Evolutionary conservation across 1,140 invertebrate species (phyloP).

Genomic region (Macrobrachium rosenbergii): DNA sequence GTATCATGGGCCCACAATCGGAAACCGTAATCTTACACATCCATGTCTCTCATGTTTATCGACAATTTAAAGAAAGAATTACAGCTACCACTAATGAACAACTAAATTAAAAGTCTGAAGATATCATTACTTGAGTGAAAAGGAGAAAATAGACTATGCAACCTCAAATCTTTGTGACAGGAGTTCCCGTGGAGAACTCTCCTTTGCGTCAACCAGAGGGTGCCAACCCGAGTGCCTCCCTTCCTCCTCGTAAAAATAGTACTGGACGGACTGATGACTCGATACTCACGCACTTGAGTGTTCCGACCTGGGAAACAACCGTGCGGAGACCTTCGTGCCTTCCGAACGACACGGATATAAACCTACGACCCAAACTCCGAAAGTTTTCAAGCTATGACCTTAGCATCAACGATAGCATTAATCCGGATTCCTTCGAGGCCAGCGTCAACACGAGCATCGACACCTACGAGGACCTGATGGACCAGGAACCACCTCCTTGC

Average conservation of each 20-base stretch:
- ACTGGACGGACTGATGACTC: not conserved
- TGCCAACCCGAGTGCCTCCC: too few species aligned
- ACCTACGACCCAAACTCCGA: constrained; percentile 32
- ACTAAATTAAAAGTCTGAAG: too few species aligned
- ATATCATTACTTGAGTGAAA: not conserved
- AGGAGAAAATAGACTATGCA: not conserved
- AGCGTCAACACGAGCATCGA: not conserved
- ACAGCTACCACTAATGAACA: too few species aligned
- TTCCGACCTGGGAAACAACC: constrained; percentile 35
- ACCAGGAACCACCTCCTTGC: constrained; percentile 46
- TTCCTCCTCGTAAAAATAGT: not conserved
- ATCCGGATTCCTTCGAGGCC: constrained; percentile 23
- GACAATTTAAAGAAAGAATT: too few species aligned
- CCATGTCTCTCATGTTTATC: too few species aligned
- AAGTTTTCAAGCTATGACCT: constrained; percentile 47
- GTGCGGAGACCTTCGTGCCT: constrained; percentile 40
- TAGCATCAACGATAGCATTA: constrained; percentile 38
- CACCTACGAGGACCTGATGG: constrained; percentile 16
- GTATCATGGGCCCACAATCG: too few species aligned
- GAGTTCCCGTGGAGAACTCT: not conserved
- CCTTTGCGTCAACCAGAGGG: too few species aligned
- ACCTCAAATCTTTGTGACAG: not conserved
- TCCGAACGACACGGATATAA: constrained; percentile 48
- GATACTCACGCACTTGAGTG: not conserved
- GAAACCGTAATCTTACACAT: too few species aligned